Percentiles rank a stretch among this genome's conserved stretches.
phyloP scores from a whole-genome alignment of 2,113 vertebrate genomes.

The Hemichromis elongatus region DNA sequence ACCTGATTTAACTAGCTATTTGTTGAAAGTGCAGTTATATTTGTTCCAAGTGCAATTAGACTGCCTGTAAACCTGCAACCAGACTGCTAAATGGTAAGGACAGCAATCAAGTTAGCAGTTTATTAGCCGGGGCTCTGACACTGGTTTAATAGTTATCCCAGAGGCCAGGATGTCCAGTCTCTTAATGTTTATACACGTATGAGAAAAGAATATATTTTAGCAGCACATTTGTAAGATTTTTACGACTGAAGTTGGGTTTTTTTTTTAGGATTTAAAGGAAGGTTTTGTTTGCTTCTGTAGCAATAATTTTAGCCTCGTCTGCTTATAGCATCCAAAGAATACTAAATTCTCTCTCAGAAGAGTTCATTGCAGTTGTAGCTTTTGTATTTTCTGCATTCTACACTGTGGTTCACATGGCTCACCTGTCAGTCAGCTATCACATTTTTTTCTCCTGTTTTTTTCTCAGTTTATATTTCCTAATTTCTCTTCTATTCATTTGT shows the following conservation, averaged over 20 bases:
- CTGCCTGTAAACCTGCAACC: not conserved
- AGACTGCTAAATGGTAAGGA: not conserved
- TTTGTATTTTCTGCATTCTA: not conserved
- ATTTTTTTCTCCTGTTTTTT: rapidly evolving
- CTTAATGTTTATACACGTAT: not conserved
- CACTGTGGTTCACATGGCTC: not conserved
- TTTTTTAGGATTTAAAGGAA: not conserved
- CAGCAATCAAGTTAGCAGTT: not conserved
- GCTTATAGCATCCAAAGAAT: not conserved
- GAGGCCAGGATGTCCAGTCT: not conserved
- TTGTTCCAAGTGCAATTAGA: not conserved
- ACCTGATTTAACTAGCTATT: not conserved
- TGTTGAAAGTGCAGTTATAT: slow-evolving; percentile 6
- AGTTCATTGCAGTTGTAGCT: not conserved
- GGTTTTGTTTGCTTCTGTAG: not conserved
- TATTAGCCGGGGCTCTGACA: not conserved
- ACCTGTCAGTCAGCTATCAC: not conserved
- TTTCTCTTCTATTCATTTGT: rapidly evolving
- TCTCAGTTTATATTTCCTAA: not conserved
- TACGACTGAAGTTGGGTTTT: rapidly evolving
- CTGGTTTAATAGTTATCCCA: not conserved
- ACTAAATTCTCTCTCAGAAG: not conserved
- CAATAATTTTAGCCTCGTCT: not conserved
- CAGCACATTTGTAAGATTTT: not conserved
- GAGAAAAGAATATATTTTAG: not conserved